A percentile compares a stretch with the other conserved stretches of the same genome.
Conservation (phyloP, 2,113 vertebrate species). For the Notothenia coriiceps region DNA sequence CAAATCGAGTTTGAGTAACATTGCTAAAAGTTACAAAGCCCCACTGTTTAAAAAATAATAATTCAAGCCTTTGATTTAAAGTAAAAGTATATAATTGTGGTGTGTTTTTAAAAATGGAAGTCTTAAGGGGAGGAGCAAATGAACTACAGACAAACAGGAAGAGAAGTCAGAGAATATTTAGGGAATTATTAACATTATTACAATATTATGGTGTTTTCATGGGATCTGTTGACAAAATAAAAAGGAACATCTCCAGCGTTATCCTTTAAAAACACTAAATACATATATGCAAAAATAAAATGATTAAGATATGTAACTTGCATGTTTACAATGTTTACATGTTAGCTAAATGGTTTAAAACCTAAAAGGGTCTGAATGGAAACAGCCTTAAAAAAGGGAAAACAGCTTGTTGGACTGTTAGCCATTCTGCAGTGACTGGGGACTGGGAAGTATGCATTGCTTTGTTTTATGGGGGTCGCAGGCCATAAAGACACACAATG, state of each 20-base stretch:
- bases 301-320: background rate
- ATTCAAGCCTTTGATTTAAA: background rate
- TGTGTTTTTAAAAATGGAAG: background rate
- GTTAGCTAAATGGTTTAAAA: background rate
- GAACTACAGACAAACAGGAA: background rate
- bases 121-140: background rate
- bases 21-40: too few species aligned
- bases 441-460: background rate
- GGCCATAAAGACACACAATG: slow-evolving; percentile 34
- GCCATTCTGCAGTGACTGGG: slow-evolving; percentile 1
- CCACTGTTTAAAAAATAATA: background rate
- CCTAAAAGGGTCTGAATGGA: background rate
- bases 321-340: background rate
- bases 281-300: background rate
- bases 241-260: too few species aligned
- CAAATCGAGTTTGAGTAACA: too few species aligned
- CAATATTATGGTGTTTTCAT: background rate
- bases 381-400: background rate
- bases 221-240: background rate
- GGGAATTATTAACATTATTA: background rate
- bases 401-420: too few species aligned
- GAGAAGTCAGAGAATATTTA: background rate
- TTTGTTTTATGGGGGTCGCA: slow-evolving; percentile 18
- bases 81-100: background rate
- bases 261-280: background rate